Percentiles rank a stretch among this genome's conserved stretches.
Evolutionary conservation across 2,888 invertebrate species (phyloP).

Genomic region (Agapostemon virescens): DNA sequence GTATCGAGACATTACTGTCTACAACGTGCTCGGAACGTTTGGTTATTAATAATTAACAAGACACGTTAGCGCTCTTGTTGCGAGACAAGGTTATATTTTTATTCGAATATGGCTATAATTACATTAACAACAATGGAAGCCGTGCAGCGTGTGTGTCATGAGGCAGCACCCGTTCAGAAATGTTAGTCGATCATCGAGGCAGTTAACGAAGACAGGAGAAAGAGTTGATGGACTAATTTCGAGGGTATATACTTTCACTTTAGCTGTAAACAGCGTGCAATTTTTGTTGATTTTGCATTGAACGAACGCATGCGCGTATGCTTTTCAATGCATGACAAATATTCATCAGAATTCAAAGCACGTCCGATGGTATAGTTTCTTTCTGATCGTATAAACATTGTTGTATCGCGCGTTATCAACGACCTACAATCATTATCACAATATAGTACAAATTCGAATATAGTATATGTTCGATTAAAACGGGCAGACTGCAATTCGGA

Average conservation of each 20-base stretch:
- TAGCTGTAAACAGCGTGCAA: conserved; percentile 17
- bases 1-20: not conserved
- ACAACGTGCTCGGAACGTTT: not conserved
- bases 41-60: conserved; percentile 1
- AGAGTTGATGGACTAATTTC: not conserved
- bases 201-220: not conserved
- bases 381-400: not conserved
- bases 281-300: conserved; percentile 16
- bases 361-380: not conserved
- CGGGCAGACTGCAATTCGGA: not conserved
- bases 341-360: conserved; percentile 1
- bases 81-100: conserved; percentile 13
- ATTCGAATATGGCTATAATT: not conserved
- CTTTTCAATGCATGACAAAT: not conserved
- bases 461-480: not conserved
- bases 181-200: not conserved
- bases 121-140: not conserved
- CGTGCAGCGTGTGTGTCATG: not conserved
- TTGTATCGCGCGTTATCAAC: not conserved
- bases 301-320: conserved; percentile 43
- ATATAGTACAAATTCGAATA: not conserved
- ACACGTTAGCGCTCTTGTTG: not conserved
- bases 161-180: not conserved
- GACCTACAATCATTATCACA: conserved; percentile 8
- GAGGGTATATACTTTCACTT: conserved; percentile 1